These are phyloP conservation scores for Epinotia demarniana DNA, from an alignment of 2,888 invertebrate genomes.

Conservation along the genomic window DNA sequence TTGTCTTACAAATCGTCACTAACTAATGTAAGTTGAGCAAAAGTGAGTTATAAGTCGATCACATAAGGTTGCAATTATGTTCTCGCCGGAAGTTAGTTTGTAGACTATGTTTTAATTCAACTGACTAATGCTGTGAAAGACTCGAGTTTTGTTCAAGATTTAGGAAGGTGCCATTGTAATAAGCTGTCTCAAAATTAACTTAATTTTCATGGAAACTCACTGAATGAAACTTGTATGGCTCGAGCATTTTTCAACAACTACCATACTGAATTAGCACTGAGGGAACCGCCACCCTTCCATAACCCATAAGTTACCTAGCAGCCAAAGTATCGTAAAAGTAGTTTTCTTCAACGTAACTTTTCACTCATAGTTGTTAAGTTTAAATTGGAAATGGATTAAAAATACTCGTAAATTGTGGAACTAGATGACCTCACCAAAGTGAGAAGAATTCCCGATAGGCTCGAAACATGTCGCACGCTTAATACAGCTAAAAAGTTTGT, in stretches of 20 bases:
- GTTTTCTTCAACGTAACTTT: constrained; percentile 36
- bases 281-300: constrained; percentile 47
- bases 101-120: neutral
- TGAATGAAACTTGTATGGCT: neutral
- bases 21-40: constrained; percentile 8
- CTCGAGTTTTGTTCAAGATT: neutral
- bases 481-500: neutral
- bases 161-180: too few species aligned
- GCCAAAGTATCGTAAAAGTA: constrained; percentile 72
- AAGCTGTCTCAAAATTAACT: too few species aligned
- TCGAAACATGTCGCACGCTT: too few species aligned
- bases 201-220: neutral
- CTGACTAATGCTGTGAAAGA: neutral
- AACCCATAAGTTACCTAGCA: constrained; percentile 76
- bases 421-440: too few species aligned
- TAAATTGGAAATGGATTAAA: too few species aligned
- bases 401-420: too few species aligned
- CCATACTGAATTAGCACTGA: constrained; percentile 27
- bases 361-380: constrained; percentile 24
- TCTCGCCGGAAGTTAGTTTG: neutral
- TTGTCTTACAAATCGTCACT: too few species aligned
- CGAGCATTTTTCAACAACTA: constrained; percentile 2
- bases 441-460: too few species aligned
- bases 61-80: constrained; percentile 13
- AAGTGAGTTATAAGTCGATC: neutral